Conservation (phyloP, 2,888 invertebrate genomes). For the Carterocephalus palaemon region DNA sequence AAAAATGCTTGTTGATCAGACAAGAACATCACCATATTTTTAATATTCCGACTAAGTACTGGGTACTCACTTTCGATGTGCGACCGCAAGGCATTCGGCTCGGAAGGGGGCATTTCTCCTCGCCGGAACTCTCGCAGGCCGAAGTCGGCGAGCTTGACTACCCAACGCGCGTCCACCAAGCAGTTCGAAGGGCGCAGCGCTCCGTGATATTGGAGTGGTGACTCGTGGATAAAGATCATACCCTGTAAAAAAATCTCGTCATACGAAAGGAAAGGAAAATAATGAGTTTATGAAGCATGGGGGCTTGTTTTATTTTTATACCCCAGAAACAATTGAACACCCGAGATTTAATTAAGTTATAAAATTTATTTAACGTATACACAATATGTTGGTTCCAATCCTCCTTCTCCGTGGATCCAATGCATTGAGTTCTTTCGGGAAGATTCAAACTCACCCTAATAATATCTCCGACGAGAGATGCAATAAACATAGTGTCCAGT, state of each 20-base stretch:
- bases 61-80: slow-evolving; percentile 86
- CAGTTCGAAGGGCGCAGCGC: slow-evolving; percentile 94
- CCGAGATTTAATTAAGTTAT: too few relatives aligned
- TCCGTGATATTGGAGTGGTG: slow-evolving; percentile 91
- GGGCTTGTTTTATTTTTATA: too few relatives aligned
- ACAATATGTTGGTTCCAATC: too few relatives aligned
- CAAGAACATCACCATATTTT: too few relatives aligned
- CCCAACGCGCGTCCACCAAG: slow-evolving; percentile 96
- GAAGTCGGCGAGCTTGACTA: slow-evolving; percentile 94
- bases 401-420: too few relatives aligned
- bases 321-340: too few relatives aligned
- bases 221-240: slow-evolving; percentile 94
- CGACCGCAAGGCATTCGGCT: slow-evolving; percentile 79
- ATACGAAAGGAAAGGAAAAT: too few relatives aligned
- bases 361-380: too few relatives aligned
- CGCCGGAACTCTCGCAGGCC: slow-evolving; percentile 92
- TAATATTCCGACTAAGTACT: background rate
- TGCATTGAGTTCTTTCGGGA: too few relatives aligned
- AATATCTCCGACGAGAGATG: slow-evolving; percentile 96
- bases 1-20: too few relatives aligned
- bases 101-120: slow-evolving; percentile 83
- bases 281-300: too few relatives aligned
- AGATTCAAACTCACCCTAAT: slow-evolving; percentile 90
- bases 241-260: slow-evolving; percentile 82
- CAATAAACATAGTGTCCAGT: slow-evolving; percentile 97